Base-by-base conservation (phyloP, 2,113 vertebrate species). In the Poecile atricapillus region DNA sequence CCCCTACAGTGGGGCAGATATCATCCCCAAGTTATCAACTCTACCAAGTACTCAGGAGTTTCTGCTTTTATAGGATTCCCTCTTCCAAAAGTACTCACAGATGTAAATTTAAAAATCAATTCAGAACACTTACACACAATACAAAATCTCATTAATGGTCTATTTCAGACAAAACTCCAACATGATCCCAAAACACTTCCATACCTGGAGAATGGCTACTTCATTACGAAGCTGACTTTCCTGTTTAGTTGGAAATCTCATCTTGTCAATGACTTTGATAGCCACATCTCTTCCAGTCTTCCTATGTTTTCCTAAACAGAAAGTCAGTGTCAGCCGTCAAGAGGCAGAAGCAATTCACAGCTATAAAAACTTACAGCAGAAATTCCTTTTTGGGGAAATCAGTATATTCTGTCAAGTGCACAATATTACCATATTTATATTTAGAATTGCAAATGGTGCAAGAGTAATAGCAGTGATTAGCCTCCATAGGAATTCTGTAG, bases 211-310 rank as follows among this genome's bases (percentile, higher is more conserved):
- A 94, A 99, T 99, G 95, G 99, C 99, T 87, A 99, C 99, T 97
- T 99, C 99, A 56, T 99, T 99, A 89, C 99, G 98, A 49, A 99
- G 98, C 90, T 99, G 99, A 97, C 99, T 99, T 97, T 99, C 99
- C 93, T 99, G 99, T 97, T 99, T 99, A 83, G 99, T 99, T 49
- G 99, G 99, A 96, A 99, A 99, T 93, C 98, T 98, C 99, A 99
- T 99, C 97, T 99, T 99, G 98, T 99, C 99, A 76, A 99, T 99
- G 62, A 99, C 98, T 97, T 99, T 99, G 96, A 99, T 99, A 93
- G 99, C 99, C 94, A 99, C 99, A 95, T 99, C 99, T 96, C 99
- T 98, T 97, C 99, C 99, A 78, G 99, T 99, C 96, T 99, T 99
- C 94, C 99, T 99, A 41, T 99, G 99, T 94, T 99, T 99, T 89